Percentiles rank a stretch among this genome's conserved stretches.
These are phyloP conservation scores for Nezara viridula DNA, from an alignment of 2,888 invertebrate species.

Conservation along the genomic window DNA sequence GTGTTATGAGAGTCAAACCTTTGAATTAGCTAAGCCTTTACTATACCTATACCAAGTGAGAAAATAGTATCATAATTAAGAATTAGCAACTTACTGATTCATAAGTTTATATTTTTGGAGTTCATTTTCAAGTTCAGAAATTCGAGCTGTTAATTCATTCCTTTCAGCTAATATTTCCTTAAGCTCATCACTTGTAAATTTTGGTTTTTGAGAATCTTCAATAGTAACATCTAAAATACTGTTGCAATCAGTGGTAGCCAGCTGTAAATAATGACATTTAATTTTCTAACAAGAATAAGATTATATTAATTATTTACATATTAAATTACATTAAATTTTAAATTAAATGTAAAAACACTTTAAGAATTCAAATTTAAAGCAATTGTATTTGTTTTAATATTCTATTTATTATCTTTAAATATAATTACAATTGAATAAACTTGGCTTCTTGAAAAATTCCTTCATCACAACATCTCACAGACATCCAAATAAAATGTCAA, in stretches of 20 bases:
- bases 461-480: too few relatives aligned
- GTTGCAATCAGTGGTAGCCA: not conserved
- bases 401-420: too few relatives aligned
- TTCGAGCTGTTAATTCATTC: slow-evolving; percentile 92
- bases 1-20: not conserved
- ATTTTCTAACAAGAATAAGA: not conserved
- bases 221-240: slow-evolving; percentile 51
- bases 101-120: slow-evolving; percentile 80
- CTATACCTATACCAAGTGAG: not conserved
- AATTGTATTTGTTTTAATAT: too few relatives aligned
- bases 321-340: not conserved
- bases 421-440: too few relatives aligned
- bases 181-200: slow-evolving; percentile 81
- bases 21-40: not conserved
- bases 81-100: slow-evolving; percentile 68
- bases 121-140: slow-evolving; percentile 95
- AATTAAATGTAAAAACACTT: not conserved
- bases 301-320: not conserved
- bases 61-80: not conserved
- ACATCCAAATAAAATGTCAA: too few relatives aligned
- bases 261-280: not conserved
- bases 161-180: slow-evolving; percentile 91
- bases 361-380: too few relatives aligned
- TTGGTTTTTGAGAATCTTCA: slow-evolving; percentile 51
- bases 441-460: too few relatives aligned